Conservation (phyloP, 1,140 invertebrate species). For the Cherax quadricarinatus region DNA sequence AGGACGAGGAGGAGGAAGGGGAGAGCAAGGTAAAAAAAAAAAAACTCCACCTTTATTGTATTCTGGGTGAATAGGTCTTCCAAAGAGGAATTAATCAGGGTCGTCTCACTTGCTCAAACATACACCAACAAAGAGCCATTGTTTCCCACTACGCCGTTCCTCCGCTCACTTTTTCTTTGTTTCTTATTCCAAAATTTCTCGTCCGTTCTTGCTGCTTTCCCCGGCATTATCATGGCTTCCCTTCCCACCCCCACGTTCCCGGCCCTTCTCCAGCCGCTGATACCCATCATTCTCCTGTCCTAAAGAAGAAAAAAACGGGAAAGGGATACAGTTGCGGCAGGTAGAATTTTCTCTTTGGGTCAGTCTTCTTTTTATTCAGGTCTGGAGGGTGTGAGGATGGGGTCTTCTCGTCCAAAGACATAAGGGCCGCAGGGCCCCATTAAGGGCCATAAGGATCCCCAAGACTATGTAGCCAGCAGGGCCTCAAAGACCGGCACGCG, state of each 20-base stretch:
- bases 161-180: not conserved
- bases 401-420: too few relatives aligned
- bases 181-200: constrained; percentile 1
- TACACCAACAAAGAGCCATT: constrained; percentile 28
- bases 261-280: too few relatives aligned
- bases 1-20: not conserved
- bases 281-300: too few relatives aligned
- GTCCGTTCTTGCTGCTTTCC: not conserved
- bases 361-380: too few relatives aligned
- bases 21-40: not conserved
- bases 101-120: constrained; percentile 41
- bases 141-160: constrained; percentile 12
- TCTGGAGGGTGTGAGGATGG: too few relatives aligned
- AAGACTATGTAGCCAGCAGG: too few relatives aligned
- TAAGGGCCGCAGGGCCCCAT: too few relatives aligned
- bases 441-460: too few relatives aligned
- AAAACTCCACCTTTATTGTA: constrained; percentile 35
- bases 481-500: too few relatives aligned
- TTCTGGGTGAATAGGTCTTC: constrained; percentile 50
- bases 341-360: too few relatives aligned
- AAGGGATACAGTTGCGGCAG: too few relatives aligned
- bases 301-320: too few relatives aligned
- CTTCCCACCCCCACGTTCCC: not conserved
- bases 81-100: constrained; percentile 50
- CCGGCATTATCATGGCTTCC: not conserved